Evolutionary conservation across 2,888 invertebrate genomes (phyloP), one percentile per base, ranked within the genome.

Genomic region (Platerodrilus igneus): DNA sequence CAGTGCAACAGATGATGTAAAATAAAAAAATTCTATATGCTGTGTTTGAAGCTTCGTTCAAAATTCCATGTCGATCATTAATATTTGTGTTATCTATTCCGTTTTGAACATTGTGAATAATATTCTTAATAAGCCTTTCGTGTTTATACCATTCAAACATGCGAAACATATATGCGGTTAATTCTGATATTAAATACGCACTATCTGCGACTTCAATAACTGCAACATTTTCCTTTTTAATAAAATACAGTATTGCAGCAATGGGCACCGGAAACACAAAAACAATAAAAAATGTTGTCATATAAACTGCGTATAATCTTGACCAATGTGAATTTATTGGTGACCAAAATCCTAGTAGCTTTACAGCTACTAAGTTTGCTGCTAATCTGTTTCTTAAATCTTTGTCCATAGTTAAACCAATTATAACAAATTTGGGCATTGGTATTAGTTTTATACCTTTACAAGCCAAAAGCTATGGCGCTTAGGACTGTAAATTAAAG

Each of bases 121-220:
- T 32, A 7, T 14, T 3, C 16, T 15, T 22, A 16, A 21, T 32
- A 10, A 32, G 5, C 10, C 9, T 8, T 7, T 32, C 31, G 7
- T 21, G 18, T 22, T 32, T 13, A 13, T 22, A 9, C 31, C 31
- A 32, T 7, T 14, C 10, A 5, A 10, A 6, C 31, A 15, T 21
- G n/a, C 31, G 10, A 11, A 32, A 32, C 14, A 14, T 14, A 9
- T 32, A 32, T 4, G 31, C 31, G 2, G 31, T 32, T 10, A 32
- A n/a, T 10, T 32, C 31, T 4, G 21, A 21, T 10, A 32, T 7
- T 3, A 32, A 13, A 8, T 32, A 32, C 8, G 21, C 22, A 6
- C 13, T 32, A 7, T 32, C 31, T 5, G 31, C 14, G 15, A 32
- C 8, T 10, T 32, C 31, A 9, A 19, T 21, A 9, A 32, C 22